Evolutionary conservation across 1,140 invertebrate species (phyloP), one percentile per base, ranked within the genome.

Genomic region (Ceratosolen fusciceps): DNA sequence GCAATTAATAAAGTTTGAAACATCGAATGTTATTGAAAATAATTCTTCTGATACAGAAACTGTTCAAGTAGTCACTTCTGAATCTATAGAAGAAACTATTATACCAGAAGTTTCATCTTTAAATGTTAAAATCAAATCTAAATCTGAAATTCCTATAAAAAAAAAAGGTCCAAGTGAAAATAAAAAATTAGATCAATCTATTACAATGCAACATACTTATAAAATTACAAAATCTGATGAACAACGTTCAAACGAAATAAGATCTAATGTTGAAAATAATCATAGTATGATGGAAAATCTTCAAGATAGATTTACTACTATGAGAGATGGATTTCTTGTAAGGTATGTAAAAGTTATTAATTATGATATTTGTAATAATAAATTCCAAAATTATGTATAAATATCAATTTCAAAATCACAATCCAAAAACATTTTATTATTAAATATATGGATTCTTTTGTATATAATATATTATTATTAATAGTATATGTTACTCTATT

Each of bases 301-400:
- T 58, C 88, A 90, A 75, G 88, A 92, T 83, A 87, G 90, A 85
- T 82, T 92, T 43, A 89, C 88, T 12, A 90, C 90, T 10, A 90
- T 92, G 86, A 86, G 91, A 80, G 89, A 91, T 74, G 91, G 90
- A 56, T 91, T 91, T 83, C 85, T 91, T 39, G 88, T 91, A 85
- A 90, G 86, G 91, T 92, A 85, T 81, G 24, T 37, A 37, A 39
- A 34, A n/a, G 4, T 39, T 62, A 62, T 47, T 16, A n/a, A n/a
- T n/a, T n/a, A n/a, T n/a, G n/a, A n/a, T n/a, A n/a, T n/a, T n/a
- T n/a, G n/a, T n/a, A n/a, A n/a, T n/a, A n/a, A n/a, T n/a, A n/a
- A n/a, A n/a, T n/a, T n/a, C n/a, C n/a, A n/a, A n/a, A n/a, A n/a
- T n/a, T n/a, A n/a, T n/a, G n/a, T n/a, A n/a, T n/a, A n/a, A n/a